These are phyloP conservation scores for Drosophila percnosoma DNA, from an alignment of 2,888 invertebrate genomes.

Conservation along the genomic window DNA sequence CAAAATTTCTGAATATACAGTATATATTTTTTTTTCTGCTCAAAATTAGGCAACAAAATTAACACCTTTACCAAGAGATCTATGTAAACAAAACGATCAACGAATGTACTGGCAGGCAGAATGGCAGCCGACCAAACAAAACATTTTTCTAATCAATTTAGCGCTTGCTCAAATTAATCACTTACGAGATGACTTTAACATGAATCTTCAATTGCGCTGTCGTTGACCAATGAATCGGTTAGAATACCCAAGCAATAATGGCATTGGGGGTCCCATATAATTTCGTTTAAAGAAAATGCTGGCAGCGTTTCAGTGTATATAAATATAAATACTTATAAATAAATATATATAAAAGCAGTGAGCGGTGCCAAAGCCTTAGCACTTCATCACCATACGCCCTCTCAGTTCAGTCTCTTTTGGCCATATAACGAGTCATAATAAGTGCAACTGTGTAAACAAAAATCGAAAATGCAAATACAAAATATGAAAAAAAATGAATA, in stretches of 20 bases:
- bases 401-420: constrained; percentile 6
- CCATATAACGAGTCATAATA: constrained; percentile 52
- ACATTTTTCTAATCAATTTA: constrained; percentile 65
- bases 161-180: constrained; percentile 72
- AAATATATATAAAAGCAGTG: constrained; percentile 52
- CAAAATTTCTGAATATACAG: neutral
- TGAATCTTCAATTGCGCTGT: constrained; percentile 53
- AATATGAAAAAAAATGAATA: neutral
- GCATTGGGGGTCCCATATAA: constrained; percentile 64
- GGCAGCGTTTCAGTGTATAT: constrained; percentile 60
- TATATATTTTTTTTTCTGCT: constrained; percentile 35
- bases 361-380: constrained; percentile 44
- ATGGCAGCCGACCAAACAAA: constrained; percentile 64
- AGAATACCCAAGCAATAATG: constrained; percentile 34
- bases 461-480: constrained; percentile 13
- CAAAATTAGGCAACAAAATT: constrained; percentile 55
- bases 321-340: constrained; percentile 66
- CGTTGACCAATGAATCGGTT: constrained; percentile 48
- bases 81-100: constrained; percentile 42
- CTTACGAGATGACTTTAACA: constrained; percentile 61
- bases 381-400: neutral
- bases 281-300: constrained; percentile 68
- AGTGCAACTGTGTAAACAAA: constrained; percentile 62
- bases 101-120: constrained; percentile 7
- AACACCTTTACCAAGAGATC: constrained; percentile 14